Conservation (phyloP, 2,797 vertebrate species). For the Gobionotothen gibberifrons region DNA sequence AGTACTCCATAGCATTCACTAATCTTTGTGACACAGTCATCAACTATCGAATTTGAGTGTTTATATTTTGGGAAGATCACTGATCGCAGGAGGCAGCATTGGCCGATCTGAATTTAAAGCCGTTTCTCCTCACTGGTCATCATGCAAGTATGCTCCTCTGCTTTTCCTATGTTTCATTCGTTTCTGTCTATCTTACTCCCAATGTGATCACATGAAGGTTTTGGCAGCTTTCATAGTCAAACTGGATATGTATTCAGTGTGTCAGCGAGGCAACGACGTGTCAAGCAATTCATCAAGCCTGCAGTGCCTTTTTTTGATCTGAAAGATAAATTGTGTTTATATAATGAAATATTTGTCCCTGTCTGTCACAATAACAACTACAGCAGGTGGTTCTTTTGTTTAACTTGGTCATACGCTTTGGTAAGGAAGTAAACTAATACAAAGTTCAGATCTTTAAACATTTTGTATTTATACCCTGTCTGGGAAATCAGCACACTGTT, state of each 20-base stretch:
- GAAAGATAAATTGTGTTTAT: slow-evolving; percentile 7
- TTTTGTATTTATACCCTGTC: not conserved
- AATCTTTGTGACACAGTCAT: not conserved
- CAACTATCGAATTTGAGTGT: not conserved
- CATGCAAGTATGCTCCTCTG: too few relatives aligned
- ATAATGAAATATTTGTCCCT: not conserved
- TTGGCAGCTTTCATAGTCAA: slow-evolving; percentile 9
- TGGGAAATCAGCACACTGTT: not conserved
- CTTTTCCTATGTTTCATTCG: too few relatives aligned
- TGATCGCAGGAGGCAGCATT: too few relatives aligned
- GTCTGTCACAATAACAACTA: not conserved
- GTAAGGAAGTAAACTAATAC: not conserved
- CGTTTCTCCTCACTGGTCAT: too few relatives aligned
- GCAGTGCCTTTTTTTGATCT: slow-evolving; percentile 16
- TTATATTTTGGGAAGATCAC: too few relatives aligned
- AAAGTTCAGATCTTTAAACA: not conserved
- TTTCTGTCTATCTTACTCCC: too few relatives aligned
- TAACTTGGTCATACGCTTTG: not conserved
- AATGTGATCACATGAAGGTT: slow-evolving; percentile 10
- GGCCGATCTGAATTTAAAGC: too few relatives aligned
- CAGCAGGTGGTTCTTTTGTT: slow-evolving; percentile 1
- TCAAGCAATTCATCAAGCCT: slow-evolving; percentile 8
- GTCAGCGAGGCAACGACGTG: slow-evolving; percentile 18
- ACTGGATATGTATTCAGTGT: slow-evolving; percentile 15
- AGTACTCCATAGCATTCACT: slow-evolving; percentile 2